A percentile compares a stretch with the other conserved stretches of the same genome.
Evolutionary conservation across 2,888 invertebrate species (phyloP).

Genomic region (Micropterix aruncella): DNA sequence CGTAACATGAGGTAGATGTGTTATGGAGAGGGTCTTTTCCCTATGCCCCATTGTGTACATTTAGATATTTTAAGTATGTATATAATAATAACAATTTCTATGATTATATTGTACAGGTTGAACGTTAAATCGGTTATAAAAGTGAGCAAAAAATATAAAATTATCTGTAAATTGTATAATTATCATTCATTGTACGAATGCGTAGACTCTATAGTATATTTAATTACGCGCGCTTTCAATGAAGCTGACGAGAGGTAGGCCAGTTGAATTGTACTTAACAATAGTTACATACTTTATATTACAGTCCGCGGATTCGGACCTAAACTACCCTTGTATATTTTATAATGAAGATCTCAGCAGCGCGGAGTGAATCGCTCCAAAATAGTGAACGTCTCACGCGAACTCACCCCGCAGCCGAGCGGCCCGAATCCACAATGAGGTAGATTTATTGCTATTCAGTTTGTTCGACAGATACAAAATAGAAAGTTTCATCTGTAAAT

Average conservation of each 20-base stretch:
- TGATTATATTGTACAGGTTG: neutral
- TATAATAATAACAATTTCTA: neutral
- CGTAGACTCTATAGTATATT: neutral
- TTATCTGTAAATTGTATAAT: slow-evolving; percentile 1
- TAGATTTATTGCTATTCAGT: too few relatives aligned
- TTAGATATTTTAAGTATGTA: neutral
- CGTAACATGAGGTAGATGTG: neutral
- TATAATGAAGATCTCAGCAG: too few relatives aligned
- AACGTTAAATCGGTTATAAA: neutral
- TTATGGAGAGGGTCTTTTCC: neutral
- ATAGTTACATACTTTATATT: too few relatives aligned
- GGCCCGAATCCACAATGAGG: too few relatives aligned
- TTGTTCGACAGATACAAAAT: too few relatives aligned
- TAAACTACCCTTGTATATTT: too few relatives aligned
- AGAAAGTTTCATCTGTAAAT: too few relatives aligned
- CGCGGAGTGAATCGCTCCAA: too few relatives aligned
- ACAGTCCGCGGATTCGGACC: too few relatives aligned
- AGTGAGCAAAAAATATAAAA: slow-evolving; percentile 3
- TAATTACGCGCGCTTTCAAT: neutral
- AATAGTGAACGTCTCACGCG: too few relatives aligned
- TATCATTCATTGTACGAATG: slow-evolving; percentile 3
- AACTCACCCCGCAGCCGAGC: too few relatives aligned
- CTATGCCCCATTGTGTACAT: neutral
- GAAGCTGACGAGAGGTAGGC: slow-evolving; percentile 1
- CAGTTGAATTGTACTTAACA: neutral